Base-by-base conservation (phyloP, 2,888 invertebrate species). In the Diaphora mendica region DNA sequence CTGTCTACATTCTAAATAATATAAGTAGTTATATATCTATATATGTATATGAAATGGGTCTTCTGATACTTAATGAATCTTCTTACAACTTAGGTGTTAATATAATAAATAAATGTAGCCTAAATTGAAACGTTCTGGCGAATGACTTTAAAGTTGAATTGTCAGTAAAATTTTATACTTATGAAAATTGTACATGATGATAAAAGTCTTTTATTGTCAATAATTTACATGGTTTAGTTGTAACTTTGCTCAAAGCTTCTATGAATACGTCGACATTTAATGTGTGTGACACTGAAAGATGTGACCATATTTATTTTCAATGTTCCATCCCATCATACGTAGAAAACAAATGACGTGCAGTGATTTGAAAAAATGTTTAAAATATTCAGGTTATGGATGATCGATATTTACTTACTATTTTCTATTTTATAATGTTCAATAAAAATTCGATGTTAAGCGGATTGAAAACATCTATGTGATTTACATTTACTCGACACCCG, bases 171-270 rank as follows among this genome's bases (percentile, higher is more conserved):
- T 82, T 92, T 93, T 93, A 91, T 92, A 92, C 91, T 90, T 88
- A 86, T 88, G 87, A 88, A 88, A 88, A 87, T 89, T 79, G 87
- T 88, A 88, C 88, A 88, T 84, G 82, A 87, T 82, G 74, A 82
- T 86, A 82, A 48, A 83, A 74, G 77, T 86, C 82, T 86, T 85
- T 81, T 80, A 78, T 82, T 81, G 75, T 84, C 76, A 78, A 81
- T 79, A 73, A 76, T 81, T 87, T 86, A 75, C 81, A 84, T 79
- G 72, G 74, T 88, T 90, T 86, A 80, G 82, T 90, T 90, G 83
- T 85, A 81, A 88, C 87, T 89, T 92, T 92, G 93, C 93, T 93
- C 93, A 92, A 93, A 90, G 90, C 91, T 92, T 90, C 80, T 81
- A 86, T 83, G 83, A 70, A 82, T 86, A 82, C 81, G 79, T 75